phyloP scores from a whole-genome alignment of 2,888 invertebrate genomes.

The Brenthis ino region DNA sequence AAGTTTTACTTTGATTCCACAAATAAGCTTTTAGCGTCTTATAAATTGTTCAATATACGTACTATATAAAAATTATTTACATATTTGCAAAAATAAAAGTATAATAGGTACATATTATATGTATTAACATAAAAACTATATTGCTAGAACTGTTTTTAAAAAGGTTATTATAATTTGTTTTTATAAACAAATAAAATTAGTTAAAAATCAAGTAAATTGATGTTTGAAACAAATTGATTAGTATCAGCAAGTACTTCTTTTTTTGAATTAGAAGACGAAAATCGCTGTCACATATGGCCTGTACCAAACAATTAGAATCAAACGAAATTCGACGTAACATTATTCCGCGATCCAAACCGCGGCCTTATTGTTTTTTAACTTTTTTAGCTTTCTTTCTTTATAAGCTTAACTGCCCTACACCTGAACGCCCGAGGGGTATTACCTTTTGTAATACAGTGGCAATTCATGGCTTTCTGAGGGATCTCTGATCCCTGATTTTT shows the following conservation, averaged over 20 bases:
- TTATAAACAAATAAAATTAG: too few relatives aligned
- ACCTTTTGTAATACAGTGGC: constrained; percentile 63
- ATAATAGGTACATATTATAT: too few relatives aligned
- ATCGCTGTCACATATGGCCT: constrained; percentile 40
- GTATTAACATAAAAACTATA: too few relatives aligned
- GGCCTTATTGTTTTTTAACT: constrained; percentile 68
- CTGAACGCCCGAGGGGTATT: constrained; percentile 74
- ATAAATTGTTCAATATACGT: not conserved
- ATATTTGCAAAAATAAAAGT: not conserved
- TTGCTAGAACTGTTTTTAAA: too few relatives aligned
- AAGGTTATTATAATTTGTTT: too few relatives aligned
- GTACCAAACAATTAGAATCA: constrained; percentile 38
- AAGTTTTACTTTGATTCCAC: constrained; percentile 45
- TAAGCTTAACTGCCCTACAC: constrained; percentile 73
- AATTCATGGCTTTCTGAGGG: constrained; percentile 58
- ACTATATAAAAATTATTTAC: not conserved
- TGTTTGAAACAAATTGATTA: too few relatives aligned
- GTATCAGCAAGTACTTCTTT: too few relatives aligned
- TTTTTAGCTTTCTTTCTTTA: constrained; percentile 75
- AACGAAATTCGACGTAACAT: constrained; percentile 64
- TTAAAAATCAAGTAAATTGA: too few relatives aligned
- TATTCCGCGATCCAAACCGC: constrained; percentile 66
- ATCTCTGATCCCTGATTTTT: constrained; percentile 55
- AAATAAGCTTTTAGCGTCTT: constrained; percentile 39
- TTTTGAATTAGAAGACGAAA: too few relatives aligned